Conservation (phyloP, 2,113 vertebrate species). For the Rynchops niger region DNA sequence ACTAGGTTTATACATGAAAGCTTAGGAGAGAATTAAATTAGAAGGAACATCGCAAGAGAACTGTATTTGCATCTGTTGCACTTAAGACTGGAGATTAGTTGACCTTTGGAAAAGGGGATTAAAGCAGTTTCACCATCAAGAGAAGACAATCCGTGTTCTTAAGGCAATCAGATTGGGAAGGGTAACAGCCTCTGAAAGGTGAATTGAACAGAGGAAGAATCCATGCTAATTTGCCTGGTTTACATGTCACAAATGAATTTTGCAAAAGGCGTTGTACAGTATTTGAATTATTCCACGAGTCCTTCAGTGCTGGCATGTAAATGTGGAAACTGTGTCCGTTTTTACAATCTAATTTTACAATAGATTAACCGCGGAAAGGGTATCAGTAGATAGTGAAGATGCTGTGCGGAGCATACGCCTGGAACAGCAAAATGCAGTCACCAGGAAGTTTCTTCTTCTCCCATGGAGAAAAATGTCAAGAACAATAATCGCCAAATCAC, state of each 20-base stretch:
- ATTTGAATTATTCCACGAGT: slow-evolving; percentile 45
- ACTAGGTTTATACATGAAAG: slow-evolving; percentile 68
- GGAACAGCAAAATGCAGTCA: slow-evolving; percentile 43
- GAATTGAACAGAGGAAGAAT: slow-evolving; percentile 54
- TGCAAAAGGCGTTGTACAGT: neutral
- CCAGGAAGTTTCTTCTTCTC: slow-evolving; percentile 18
- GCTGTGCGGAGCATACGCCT: neutral
- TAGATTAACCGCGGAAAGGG: slow-evolving; percentile 71
- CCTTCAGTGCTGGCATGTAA: slow-evolving; percentile 49
- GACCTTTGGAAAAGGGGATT: slow-evolving; percentile 67
- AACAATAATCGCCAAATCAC: slow-evolving; percentile 47
- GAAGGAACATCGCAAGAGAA: slow-evolving; percentile 62
- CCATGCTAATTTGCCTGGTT: slow-evolving; percentile 52
- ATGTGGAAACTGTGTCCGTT: slow-evolving; percentile 60
- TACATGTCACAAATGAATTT: slow-evolving; percentile 50
- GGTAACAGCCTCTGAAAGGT: slow-evolving; percentile 62
- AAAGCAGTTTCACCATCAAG: slow-evolving; percentile 70
- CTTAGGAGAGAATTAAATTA: slow-evolving; percentile 75
- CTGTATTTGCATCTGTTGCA: slow-evolving; percentile 73
- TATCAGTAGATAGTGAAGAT: slow-evolving; percentile 51
- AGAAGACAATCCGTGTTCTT: slow-evolving; percentile 66
- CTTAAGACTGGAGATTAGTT: slow-evolving; percentile 76
- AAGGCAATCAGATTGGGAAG: slow-evolving; percentile 61
- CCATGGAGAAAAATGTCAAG: slow-evolving; percentile 44
- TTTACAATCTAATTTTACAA: slow-evolving; percentile 78